A percentile compares a stretch with the other conserved stretches of the same genome.
Conservation (phyloP, 2,888 invertebrate genomes). For the Epistrophe grossulariae region DNA sequence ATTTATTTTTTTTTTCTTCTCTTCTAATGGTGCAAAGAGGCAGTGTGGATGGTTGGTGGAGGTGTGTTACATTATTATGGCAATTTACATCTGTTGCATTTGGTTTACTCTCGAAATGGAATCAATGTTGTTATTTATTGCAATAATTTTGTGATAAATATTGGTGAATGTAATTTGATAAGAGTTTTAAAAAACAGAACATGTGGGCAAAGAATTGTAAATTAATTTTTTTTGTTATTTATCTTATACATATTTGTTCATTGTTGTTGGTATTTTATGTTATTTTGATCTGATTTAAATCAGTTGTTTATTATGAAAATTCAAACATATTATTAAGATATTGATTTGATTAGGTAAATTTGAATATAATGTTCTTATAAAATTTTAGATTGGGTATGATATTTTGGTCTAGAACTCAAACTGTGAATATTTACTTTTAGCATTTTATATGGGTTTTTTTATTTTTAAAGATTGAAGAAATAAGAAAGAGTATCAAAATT, state of each 20-base stretch:
- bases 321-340: constrained; percentile 14
- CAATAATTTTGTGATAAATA: constrained; percentile 73
- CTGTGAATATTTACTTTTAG: no score
- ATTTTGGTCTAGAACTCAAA: no score
- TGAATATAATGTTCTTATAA: neutral
- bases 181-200: constrained; percentile 42
- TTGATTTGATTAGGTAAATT: constrained; percentile 8
- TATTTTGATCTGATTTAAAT: constrained; percentile 36
- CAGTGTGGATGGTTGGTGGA: constrained; percentile 22
- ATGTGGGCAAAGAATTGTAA: constrained; percentile 69
- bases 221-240: constrained; percentile 29
- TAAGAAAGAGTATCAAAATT: no score
- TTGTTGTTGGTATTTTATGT: neutral
- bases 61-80: constrained; percentile 37
- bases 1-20: neutral
- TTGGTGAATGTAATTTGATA: constrained; percentile 66
- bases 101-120: constrained; percentile 34
- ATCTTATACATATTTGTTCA: neutral
- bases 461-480: no score
- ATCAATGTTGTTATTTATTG: constrained; percentile 73
- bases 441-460: no score
- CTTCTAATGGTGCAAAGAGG: constrained; percentile 22
- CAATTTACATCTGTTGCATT: constrained; percentile 65
- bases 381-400: neutral
- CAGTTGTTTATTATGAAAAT: constrained; percentile 52